Percentiles rank a stretch among this genome's conserved stretches.
These are phyloP conservation scores for Vicugna pacos DNA, from an alignment of 2,113 vertebrate species.

Conservation along the genomic window DNA sequence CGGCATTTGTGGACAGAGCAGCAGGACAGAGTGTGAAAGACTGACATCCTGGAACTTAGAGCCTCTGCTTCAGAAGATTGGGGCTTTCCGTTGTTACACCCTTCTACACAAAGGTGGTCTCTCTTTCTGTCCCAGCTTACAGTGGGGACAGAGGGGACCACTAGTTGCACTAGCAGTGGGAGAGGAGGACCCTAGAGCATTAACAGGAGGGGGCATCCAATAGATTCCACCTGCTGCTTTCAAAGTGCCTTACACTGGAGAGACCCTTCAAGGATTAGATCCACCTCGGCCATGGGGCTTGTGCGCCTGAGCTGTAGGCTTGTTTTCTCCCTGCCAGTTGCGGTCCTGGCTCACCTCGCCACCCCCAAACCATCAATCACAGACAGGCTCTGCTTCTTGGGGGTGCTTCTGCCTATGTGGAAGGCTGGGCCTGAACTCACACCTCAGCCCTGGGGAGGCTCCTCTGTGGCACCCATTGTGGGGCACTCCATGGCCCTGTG, in stretches of 20 bases:
- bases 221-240: accelerated
- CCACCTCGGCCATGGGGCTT: accelerated
- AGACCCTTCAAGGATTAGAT: neutral
- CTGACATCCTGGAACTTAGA: accelerated
- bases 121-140: neutral
- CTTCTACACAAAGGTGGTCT: neutral
- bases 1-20: accelerated
- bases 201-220: too few relatives aligned
- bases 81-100: accelerated
- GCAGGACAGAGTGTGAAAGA: accelerated
- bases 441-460: neutral
- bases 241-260: too few relatives aligned
- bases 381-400: neutral
- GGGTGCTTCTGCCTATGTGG: neutral
- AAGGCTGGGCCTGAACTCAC: slow-evolving; percentile 38
- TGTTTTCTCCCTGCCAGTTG: neutral
- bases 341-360: too few relatives aligned
- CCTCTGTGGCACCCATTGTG: neutral
- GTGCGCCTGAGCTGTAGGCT: neutral
- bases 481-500: neutral
- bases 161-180: accelerated
- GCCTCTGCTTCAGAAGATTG: neutral
- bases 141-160: neutral
- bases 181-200: accelerated
- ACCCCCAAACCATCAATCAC: neutral